Evolutionary conservation across 2,888 invertebrate species (phyloP).

Genomic region (Matsumyia berberina): DNA sequence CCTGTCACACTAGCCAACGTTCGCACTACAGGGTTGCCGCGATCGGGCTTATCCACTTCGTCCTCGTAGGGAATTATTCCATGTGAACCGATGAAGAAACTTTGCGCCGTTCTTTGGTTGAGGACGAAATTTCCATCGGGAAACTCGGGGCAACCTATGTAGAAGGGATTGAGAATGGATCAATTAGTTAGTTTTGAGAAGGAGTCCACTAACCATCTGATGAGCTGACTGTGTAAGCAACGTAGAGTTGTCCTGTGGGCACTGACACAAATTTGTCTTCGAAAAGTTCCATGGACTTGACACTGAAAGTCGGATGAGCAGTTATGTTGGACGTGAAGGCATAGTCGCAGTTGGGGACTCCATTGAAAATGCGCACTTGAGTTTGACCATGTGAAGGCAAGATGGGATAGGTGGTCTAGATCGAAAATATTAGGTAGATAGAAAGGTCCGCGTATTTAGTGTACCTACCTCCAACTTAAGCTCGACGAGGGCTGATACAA

Average conservation of each 20-base stretch:
- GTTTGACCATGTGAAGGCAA: slow-evolving; percentile 86
- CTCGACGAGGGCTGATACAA: slow-evolving; percentile 95
- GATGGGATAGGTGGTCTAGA: slow-evolving; percentile 88
- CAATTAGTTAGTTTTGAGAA: not conserved
- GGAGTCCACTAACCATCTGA: slow-evolving; percentile 76
- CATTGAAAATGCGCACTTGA: slow-evolving; percentile 90
- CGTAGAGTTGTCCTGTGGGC: not conserved
- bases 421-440: slow-evolving; percentile 47
- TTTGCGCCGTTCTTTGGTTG: slow-evolving; percentile 78
- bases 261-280: slow-evolving; percentile 79
- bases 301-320: slow-evolving; percentile 57
- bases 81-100: slow-evolving; percentile 79
- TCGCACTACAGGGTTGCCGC: slow-evolving; percentile 80
- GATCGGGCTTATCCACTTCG: slow-evolving; percentile 81
- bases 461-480: slow-evolving; percentile 88
- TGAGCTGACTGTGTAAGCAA: slow-evolving; percentile 64
- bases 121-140: slow-evolving; percentile 33
- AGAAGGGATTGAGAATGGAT: not conserved
- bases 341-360: slow-evolving; percentile 85
- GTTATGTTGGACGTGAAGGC: slow-evolving; percentile 78
- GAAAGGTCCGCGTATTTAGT: no score
- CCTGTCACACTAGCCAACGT: slow-evolving; percentile 79
- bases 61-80: slow-evolving; percentile 76
- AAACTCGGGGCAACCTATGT: slow-evolving; percentile 70
- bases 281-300: slow-evolving; percentile 77